A percentile compares a stretch with the other conserved stretches of the same genome.
These are phyloP conservation scores for Tetragnatha montana DNA, from an alignment of 2,888 invertebrate species.

Conservation along the genomic window DNA sequence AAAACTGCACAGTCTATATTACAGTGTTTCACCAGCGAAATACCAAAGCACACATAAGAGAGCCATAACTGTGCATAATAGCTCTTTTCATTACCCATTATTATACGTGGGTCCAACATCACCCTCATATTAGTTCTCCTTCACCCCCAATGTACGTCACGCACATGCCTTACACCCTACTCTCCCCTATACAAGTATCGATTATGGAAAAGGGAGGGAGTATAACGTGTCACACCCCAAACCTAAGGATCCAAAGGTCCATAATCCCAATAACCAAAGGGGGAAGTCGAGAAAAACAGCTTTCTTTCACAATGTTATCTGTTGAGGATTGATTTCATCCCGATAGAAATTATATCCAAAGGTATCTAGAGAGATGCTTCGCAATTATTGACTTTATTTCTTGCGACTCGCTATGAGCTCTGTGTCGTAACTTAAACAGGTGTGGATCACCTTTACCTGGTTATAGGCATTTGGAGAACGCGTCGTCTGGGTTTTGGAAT, in stretches of 20 bases:
- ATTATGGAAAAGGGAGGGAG: background rate
- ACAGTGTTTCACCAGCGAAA: too few species aligned
- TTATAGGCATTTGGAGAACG: background rate
- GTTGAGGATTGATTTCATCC: background rate
- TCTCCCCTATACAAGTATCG: slow-evolving; percentile 4
- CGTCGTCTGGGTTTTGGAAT: background rate
- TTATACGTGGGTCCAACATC: background rate
- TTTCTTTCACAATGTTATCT: slow-evolving; percentile 16
- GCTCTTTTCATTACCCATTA: background rate
- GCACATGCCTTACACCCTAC: slow-evolving; percentile 4
- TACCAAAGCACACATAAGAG: too few species aligned
- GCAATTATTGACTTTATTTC: background rate
- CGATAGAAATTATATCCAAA: background rate
- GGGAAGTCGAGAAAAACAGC: background rate
- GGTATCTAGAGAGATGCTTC: background rate
- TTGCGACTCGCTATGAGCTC: background rate
- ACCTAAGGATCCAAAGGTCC: slow-evolving; percentile 7
- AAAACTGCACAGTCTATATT: too few species aligned
- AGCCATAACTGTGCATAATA: background rate
- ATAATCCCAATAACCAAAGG: background rate
- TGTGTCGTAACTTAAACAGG: slow-evolving; percentile 33
- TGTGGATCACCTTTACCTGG: slow-evolving; percentile 3
- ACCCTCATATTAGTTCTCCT: background rate
- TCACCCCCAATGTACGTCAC: slow-evolving; percentile 10
- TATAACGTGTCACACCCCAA: background rate